Evolutionary conservation across 2,113 vertebrate species (phyloP).

Genomic region (Melanotaenia duboulayi): DNA sequence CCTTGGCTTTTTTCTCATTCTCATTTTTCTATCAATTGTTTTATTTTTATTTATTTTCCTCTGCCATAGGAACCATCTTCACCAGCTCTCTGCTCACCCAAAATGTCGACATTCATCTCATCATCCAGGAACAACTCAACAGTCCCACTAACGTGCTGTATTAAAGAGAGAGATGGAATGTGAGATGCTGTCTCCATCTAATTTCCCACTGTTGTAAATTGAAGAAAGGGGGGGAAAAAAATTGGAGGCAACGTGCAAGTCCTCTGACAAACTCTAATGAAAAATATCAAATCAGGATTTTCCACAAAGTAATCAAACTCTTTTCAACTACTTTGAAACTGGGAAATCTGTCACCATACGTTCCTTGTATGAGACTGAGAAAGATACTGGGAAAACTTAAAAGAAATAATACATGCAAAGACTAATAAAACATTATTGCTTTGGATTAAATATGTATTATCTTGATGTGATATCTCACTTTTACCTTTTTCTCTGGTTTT

Average conservation of each 20-base stretch:
- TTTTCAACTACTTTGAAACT: slow-evolving; percentile 26
- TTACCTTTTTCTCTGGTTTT: slow-evolving; percentile 39
- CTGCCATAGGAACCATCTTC: slow-evolving; percentile 24
- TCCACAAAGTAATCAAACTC: slow-evolving; percentile 36
- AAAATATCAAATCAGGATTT: slow-evolving; percentile 53
- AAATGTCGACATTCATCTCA: slow-evolving; percentile 62
- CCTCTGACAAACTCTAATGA: slow-evolving; percentile 40
- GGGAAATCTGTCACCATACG: slow-evolving; percentile 33
- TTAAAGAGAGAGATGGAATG: slow-evolving; percentile 43
- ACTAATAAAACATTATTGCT: slow-evolving; percentile 56
- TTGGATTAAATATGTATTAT: slow-evolving; percentile 58
- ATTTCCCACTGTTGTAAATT: slow-evolving; percentile 54
- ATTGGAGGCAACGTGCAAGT: slow-evolving; percentile 23
- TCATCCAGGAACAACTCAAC: slow-evolving; percentile 56
- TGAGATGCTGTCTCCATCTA: slow-evolving; percentile 41
- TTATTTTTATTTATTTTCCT: slow-evolving; percentile 2
- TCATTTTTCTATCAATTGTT: background rate
- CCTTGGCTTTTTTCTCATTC: background rate
- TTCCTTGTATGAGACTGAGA: slow-evolving; percentile 27
- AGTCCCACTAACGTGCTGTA: slow-evolving; percentile 38
- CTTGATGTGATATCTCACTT: slow-evolving; percentile 53
- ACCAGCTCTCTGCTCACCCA: slow-evolving; percentile 40
- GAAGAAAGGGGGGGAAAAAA: slow-evolving; percentile 12
- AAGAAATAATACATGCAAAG: slow-evolving; percentile 48
- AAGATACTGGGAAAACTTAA: slow-evolving; percentile 24